Evolutionary conservation across 2,888 invertebrate species (phyloP), one percentile per base, ranked within the genome.

Genomic region (Stenurella melanura): DNA sequence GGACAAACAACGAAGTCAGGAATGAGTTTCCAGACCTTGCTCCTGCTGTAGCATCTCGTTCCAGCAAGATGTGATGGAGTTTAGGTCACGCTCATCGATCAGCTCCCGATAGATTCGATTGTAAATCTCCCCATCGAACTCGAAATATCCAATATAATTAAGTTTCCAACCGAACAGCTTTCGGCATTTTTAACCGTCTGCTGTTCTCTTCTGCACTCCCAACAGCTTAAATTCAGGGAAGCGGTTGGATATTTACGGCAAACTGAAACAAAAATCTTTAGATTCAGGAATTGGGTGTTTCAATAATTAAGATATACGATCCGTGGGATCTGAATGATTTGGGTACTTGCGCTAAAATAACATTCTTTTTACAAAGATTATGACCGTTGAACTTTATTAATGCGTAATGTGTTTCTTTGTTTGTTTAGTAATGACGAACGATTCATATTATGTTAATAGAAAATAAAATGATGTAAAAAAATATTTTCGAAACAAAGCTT

Each of bases 121-220:
- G 87, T 87, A 87, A 87, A 86, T 86, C 86, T 85, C 85, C 86
- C 85, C 86, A 83, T 84, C 84, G 82, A 83, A 82, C 82, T 86
- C 84, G 85, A 87, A 88, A 87, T 87, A 87, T 88, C 87, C 87
- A 86, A 88, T 86, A 88, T 88, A 88, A 88, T 88, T 88, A 88
- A 88, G 87, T 88, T 88, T 88, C 87, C 88, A 86, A 85, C 80
- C 86, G 87, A 86, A 84, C 86, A 85, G 86, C 84, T 87, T 86
- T 85, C 85, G 80, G 85, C 83, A 85, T 87, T 87, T 87, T 86
- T 84, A 85, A 70, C 70, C 60, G 70, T 42, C 70, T 70, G 70
- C 38, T 42, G 70, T 58, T 70, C 60, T 70, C 60, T 60, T 70
- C 60, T 57, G 18, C 42, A 9, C 70, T 42, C 38, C 69, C 69